Evolutionary conservation across 2,797 vertebrate genomes (phyloP).

Genomic region (Macrochelys suwanniensis): DNA sequence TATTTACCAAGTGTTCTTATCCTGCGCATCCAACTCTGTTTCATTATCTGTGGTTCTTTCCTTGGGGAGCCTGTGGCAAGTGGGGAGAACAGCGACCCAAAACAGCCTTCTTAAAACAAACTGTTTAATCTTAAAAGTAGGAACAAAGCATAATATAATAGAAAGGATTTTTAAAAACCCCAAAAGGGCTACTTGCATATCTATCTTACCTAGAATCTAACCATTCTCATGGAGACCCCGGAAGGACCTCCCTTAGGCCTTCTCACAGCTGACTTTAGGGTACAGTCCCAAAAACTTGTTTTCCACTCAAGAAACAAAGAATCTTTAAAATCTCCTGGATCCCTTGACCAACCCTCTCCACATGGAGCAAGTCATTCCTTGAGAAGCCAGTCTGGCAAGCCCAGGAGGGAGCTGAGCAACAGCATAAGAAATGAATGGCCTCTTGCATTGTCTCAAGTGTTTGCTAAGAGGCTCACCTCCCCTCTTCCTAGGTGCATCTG

Average conservation of each 20-base stretch:
- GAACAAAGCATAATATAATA: slow-evolving; percentile 1
- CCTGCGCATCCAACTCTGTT: neutral
- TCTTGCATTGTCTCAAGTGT: neutral
- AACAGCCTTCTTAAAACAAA: slow-evolving; percentile 62
- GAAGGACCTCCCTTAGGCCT: neutral
- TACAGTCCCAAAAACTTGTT: neutral
- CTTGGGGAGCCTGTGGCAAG: neutral
- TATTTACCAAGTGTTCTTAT: neutral
- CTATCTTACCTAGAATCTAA: neutral
- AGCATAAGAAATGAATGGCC: neutral
- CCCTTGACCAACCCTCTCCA: neutral
- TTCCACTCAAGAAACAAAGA: neutral
- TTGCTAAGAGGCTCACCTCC: slow-evolving; percentile 4
- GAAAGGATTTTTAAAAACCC: neutral
- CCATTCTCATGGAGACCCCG: neutral
- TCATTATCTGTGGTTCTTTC: neutral
- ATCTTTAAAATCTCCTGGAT: neutral
- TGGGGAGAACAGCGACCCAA: neutral
- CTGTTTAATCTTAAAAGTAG: slow-evolving; percentile 55
- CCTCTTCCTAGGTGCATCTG: neutral
- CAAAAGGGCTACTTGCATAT: neutral
- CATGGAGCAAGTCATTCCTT: neutral
- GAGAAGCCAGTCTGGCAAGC: neutral
- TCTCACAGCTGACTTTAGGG: neutral
- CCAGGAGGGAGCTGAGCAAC: neutral